These are phyloP conservation scores for Cantharis lateralis DNA, from an alignment of 2,888 invertebrate species.

Conservation along the genomic window DNA sequence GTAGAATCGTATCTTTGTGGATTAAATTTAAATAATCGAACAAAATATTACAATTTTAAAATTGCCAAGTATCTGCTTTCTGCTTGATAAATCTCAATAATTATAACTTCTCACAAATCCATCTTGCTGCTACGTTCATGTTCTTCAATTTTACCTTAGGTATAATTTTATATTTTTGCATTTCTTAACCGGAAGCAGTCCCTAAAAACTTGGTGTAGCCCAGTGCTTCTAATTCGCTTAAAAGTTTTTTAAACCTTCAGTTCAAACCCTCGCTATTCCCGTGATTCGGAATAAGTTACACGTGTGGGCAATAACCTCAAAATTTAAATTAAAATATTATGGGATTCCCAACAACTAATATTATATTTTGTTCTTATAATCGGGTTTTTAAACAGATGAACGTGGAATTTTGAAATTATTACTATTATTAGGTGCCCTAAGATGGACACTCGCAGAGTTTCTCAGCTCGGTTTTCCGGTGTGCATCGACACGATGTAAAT, in stretches of 20 bases:
- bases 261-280: neutral
- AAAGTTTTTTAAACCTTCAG: neutral
- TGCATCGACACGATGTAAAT: no score
- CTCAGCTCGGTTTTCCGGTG: no score
- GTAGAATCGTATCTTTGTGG: slow-evolving; percentile 41
- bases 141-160: neutral
- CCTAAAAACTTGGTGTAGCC: neutral
- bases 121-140: neutral
- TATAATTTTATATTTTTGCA: neutral
- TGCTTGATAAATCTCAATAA: slow-evolving; percentile 5
- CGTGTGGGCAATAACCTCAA: no score
- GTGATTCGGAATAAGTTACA: no score
- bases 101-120: neutral
- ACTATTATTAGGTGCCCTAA: no score
- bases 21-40: slow-evolving; percentile 39
- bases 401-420: no score
- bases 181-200: neutral
- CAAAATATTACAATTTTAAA: slow-evolving; percentile 17
- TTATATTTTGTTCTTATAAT: no score
- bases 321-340: no score
- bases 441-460: no score
- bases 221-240: neutral
- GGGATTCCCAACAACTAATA: no score
- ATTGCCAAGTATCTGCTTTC: slow-evolving; percentile 8
- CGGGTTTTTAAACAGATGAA: no score